Evolutionary conservation across 2,888 invertebrate species (phyloP), one percentile per base, ranked within the genome.

Genomic region (Drosophila recens): DNA sequence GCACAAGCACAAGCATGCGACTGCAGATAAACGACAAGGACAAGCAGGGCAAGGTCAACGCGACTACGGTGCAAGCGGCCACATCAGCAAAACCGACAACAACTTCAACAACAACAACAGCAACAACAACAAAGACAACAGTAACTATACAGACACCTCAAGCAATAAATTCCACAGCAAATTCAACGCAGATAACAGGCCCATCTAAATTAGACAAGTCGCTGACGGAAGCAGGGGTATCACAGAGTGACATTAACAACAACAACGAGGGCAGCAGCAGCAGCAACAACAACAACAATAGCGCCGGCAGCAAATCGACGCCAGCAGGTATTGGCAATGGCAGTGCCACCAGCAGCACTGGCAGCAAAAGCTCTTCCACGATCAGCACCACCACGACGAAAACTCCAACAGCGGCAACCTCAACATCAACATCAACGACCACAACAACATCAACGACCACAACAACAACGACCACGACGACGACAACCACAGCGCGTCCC

Each of bases 401-500:
- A 13, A 49, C 27, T 8, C 15, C 66, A 3, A 38, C 65, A 1
- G 64, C 53, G 8, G 15, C 70, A 27, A 52, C 57, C 1, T 69
- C 82, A 10, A 82, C 80, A 11, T 13, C 36, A 0, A 36, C 13
- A 36, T 13, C 34, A 0, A 86, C 86, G 0, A 86, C 86, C 0
- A 83, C 86, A 0, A 84, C 82, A 87, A 54, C 52, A 1, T 69
- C 82, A 8, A n/a, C n/a, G n/a, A n/a, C n/a, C n/a, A n/a, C n/a
- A 17, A 82, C 81, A 1, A 80, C 80, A 0, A 86, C 89, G 0
- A 90, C 88, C 0, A 90, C 91, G 1, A 86, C 86, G 0, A 84
- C 82, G 86, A 58, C 89, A 1, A 90, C 88, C 0, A 90, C 91
- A 3, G 85, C 88, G 1, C 93, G 91, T 75, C 93, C 93, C 10